A percentile compares a stretch with the other conserved stretches of the same genome.
phyloP scores from a whole-genome alignment of 2,797 vertebrate genomes.

The Amazona ochrocephala region DNA sequence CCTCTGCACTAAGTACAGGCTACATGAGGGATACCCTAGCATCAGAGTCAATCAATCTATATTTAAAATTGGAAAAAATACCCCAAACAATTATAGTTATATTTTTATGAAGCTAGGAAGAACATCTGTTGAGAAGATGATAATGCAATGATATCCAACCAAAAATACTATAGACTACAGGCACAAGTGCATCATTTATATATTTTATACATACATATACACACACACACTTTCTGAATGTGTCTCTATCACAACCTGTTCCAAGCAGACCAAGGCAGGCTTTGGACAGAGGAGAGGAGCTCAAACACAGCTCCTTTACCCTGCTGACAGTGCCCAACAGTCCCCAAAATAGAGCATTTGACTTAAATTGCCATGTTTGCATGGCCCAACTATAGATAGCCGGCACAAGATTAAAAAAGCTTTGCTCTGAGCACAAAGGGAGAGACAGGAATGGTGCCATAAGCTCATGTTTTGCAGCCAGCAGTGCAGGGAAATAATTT shows the following conservation, averaged over 20 bases:
- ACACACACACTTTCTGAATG: not conserved
- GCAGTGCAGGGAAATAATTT: conserved; percentile 49
- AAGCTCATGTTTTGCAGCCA: conserved; percentile 63
- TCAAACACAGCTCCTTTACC: not conserved
- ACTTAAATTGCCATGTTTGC: conserved; percentile 46
- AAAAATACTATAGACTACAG: not conserved
- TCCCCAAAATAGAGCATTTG: conserved; percentile 40
- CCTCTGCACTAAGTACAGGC: not conserved
- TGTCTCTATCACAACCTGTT: not conserved
- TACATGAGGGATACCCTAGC: not conserved
- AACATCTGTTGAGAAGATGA: not conserved
- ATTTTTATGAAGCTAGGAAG: not conserved
- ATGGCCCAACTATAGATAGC: conserved; percentile 45
- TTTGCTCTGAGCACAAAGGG: conserved; percentile 52
- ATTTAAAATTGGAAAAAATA: not conserved
- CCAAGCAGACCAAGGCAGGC: not conserved
- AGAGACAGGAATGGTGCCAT: conserved; percentile 60
- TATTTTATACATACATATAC: not conserved
- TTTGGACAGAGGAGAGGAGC: not conserved
- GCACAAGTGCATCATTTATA: not conserved
- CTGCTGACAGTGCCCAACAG: not conserved
- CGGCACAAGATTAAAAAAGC: conserved; percentile 56
- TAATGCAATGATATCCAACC: not conserved
- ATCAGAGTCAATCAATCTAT: not conserved
- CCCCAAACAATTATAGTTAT: not conserved